Percentiles rank a stretch among this genome's conserved stretches.
These are phyloP conservation scores for Nomada lathburiana DNA, from an alignment of 2,888 invertebrate genomes.

Conservation along the genomic window DNA sequence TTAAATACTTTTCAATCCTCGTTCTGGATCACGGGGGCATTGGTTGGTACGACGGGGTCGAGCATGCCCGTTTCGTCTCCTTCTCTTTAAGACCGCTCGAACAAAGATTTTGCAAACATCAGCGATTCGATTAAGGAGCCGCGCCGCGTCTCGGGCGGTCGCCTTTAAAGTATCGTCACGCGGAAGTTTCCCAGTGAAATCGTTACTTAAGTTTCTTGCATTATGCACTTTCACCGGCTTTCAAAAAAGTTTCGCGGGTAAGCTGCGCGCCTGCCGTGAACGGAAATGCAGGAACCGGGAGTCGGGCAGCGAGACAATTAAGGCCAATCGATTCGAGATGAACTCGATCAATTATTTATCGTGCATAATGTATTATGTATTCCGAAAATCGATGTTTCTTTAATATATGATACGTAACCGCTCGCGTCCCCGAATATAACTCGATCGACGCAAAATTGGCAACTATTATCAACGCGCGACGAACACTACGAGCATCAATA, in stretches of 20 bases:
- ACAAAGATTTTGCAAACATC: slow-evolving; percentile 75
- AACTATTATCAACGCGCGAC: background rate
- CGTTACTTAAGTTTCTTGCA: slow-evolving; percentile 73
- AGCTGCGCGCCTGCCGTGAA: slow-evolving; percentile 24
- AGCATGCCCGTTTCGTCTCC: slow-evolving; percentile 43
- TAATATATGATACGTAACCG: background rate
- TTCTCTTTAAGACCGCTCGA: slow-evolving; percentile 67
- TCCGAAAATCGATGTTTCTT: background rate
- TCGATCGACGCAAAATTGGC: background rate
- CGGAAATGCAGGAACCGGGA: slow-evolving; percentile 23
- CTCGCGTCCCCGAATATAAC: no score
- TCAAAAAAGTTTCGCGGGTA: slow-evolving; percentile 61
- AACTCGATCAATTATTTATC: slow-evolving; percentile 11
- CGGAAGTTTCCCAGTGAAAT: slow-evolving; percentile 72
- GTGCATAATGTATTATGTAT: background rate
- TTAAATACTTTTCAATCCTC: background rate
- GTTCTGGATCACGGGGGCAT: no score
- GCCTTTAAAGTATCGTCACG: slow-evolving; percentile 73
- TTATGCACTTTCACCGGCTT: slow-evolving; percentile 72
- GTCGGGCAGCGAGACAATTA: slow-evolving; percentile 32
- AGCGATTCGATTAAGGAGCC: slow-evolving; percentile 72
- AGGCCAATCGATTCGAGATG: slow-evolving; percentile 1
- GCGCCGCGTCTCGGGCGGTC: slow-evolving; percentile 69
- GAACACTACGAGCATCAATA: background rate
- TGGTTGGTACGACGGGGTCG: background rate